phyloP scores from a whole-genome alignment of 2,797 vertebrate species.

The Helarctos malayanus region DNA sequence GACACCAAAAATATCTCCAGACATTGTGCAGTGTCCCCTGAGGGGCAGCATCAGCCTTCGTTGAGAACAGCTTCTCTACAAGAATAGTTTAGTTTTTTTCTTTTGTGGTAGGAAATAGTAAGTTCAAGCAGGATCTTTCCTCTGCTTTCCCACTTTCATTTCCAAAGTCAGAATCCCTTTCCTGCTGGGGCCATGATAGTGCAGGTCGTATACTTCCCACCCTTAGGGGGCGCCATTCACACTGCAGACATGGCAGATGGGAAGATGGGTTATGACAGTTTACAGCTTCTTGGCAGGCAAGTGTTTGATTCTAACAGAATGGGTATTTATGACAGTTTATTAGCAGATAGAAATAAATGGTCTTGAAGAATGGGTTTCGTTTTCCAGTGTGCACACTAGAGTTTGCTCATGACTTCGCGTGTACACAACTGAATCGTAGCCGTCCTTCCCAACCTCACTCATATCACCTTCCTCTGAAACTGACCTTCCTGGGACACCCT shows the following conservation, averaged over 20 bases:
- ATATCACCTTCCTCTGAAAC: not conserved
- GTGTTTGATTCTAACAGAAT: not conserved
- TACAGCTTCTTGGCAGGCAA: not conserved
- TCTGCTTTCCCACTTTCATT: not conserved
- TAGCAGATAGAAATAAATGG: not conserved
- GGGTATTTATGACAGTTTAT: not conserved
- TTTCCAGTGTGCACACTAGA: not conserved
- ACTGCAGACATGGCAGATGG: not conserved
- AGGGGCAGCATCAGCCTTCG: not conserved
- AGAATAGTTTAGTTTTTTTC: not conserved
- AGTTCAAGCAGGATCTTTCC: not conserved
- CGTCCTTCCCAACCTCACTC: not conserved
- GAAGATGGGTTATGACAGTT: not conserved
- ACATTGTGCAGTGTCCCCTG: not conserved
- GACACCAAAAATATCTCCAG: not conserved
- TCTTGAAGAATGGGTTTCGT: not conserved
- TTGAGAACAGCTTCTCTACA: not conserved
- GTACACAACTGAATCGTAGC: not conserved
- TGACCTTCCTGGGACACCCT: not conserved
- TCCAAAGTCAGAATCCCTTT: not conserved
- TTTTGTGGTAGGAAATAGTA: not conserved
- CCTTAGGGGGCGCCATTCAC: not conserved
- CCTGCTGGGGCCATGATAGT: rapidly evolving
- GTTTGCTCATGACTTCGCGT: not conserved
- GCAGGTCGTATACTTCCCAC: not conserved